Conservation (phyloP, 2,888 invertebrate genomes). For the Aethes cnicana region DNA sequence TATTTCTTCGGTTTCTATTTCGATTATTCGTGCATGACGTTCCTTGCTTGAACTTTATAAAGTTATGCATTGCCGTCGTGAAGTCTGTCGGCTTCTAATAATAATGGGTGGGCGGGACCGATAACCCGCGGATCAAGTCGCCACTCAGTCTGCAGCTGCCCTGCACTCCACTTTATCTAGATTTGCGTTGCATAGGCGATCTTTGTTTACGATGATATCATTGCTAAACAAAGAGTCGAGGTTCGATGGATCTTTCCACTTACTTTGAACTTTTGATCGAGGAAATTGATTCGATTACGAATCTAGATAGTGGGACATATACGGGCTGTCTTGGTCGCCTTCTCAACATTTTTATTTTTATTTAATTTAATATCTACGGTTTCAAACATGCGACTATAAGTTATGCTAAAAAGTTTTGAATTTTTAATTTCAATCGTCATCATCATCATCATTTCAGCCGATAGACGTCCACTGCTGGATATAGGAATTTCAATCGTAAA, state of each 20-base stretch:
- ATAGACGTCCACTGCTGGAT: too few relatives aligned
- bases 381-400: too few relatives aligned
- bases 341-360: too few relatives aligned
- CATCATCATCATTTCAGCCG: too few relatives aligned
- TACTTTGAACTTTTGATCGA: constrained; percentile 7
- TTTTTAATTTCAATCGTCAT: too few relatives aligned
- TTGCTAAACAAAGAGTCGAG: constrained; percentile 26
- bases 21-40: too few relatives aligned
- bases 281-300: constrained; percentile 4
- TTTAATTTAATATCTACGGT: too few relatives aligned
- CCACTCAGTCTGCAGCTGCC: constrained; percentile 56
- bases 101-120: constrained; percentile 48
- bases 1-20: too few relatives aligned
- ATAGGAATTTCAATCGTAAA: too few relatives aligned
- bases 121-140: constrained; percentile 67
- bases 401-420: too few relatives aligned
- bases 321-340: not conserved
- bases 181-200: constrained; percentile 26
- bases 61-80: constrained; percentile 15
- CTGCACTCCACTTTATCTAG: constrained; percentile 32
- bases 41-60: too few relatives aligned
- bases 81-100: constrained; percentile 27
- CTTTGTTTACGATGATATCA: constrained; percentile 29
- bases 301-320: not conserved
- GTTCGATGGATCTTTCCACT: constrained; percentile 23